Percentiles rank a stretch among this genome's conserved stretches.
Conservation (phyloP, 2,888 invertebrate genomes). For the Blastobasis adustella region DNA sequence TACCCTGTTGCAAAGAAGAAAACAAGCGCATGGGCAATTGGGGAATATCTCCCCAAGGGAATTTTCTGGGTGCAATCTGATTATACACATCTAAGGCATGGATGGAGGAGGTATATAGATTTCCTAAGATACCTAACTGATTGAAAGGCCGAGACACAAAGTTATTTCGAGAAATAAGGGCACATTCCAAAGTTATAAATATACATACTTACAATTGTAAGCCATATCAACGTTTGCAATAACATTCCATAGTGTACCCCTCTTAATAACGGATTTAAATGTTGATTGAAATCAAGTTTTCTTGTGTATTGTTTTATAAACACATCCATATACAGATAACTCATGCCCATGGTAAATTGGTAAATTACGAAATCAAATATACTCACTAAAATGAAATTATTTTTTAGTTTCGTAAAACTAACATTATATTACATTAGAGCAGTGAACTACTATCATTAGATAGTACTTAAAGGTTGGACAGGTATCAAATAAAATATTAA, state of each 20-base stretch:
- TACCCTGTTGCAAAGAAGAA: too few species aligned
- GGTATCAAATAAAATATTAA: too few species aligned
- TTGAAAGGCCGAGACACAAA: background rate
- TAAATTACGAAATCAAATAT: slow-evolving; percentile 37
- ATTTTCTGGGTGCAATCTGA: too few species aligned
- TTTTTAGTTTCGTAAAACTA: too few species aligned
- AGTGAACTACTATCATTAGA: too few species aligned
- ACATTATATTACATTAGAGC: too few species aligned
- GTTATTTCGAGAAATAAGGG: background rate
- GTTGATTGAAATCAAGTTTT: slow-evolving; percentile 32
- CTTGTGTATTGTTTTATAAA: slow-evolving; percentile 54
- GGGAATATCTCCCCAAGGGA: too few species aligned
- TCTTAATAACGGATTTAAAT: slow-evolving; percentile 44
- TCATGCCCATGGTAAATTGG: slow-evolving; percentile 38
- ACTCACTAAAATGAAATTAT: slow-evolving; percentile 32
- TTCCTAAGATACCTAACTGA: background rate
- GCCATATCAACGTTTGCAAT: slow-evolving; percentile 38
- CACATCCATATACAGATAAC: slow-evolving; percentile 54
- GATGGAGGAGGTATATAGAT: background rate
- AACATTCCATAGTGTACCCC: slow-evolving; percentile 42
- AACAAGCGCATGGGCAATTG: too few species aligned
- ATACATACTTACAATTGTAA: slow-evolving; percentile 35
- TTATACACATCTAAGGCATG: background rate
- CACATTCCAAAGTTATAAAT: background rate
- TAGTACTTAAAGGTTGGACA: too few species aligned